phyloP scores from a whole-genome alignment of 2,888 invertebrate species.

The Drosophila algonquin region DNA sequence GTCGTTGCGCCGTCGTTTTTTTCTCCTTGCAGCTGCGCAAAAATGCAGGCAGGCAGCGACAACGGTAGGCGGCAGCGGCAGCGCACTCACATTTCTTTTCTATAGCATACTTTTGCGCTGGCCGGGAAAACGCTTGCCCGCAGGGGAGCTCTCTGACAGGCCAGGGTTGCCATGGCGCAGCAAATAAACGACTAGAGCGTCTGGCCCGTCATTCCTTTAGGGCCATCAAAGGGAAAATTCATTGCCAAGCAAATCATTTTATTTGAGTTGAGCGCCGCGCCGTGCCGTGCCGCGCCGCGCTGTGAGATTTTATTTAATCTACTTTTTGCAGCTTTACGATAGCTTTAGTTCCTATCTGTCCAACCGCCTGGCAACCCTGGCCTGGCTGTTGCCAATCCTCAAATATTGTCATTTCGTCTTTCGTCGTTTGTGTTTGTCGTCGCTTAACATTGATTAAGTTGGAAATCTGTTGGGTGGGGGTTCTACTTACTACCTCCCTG shows the following conservation, averaged over 20 bases:
- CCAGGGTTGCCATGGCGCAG: slow-evolving; percentile 53
- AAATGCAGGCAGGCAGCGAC: slow-evolving; percentile 39
- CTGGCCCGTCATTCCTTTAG: slow-evolving; percentile 4
- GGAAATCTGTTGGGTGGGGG: background rate
- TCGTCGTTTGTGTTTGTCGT: slow-evolving; percentile 1
- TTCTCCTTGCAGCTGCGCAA: slow-evolving; percentile 53
- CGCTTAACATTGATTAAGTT: slow-evolving; percentile 7
- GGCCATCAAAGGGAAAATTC: slow-evolving; percentile 13
- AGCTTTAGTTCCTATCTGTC: background rate
- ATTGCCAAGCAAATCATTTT: slow-evolving; percentile 3
- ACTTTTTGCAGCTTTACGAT: background rate
- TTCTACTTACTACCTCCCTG: background rate
- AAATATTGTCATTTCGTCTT: slow-evolving; percentile 1
- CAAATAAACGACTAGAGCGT: slow-evolving; percentile 19
- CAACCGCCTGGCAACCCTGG: background rate
- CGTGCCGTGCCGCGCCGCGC: background rate
- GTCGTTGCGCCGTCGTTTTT: slow-evolving; percentile 19
- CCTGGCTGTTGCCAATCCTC: background rate
- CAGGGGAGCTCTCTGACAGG: slow-evolving; percentile 34
- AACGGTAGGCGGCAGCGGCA: background rate
- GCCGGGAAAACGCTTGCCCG: slow-evolving; percentile 25
- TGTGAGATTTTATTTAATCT: background rate
- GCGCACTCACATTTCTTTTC: slow-evolving; percentile 40
- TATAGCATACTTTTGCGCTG: slow-evolving; percentile 60
- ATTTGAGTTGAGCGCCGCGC: background rate